Base-by-base conservation (phyloP, 37 sponge, comb jelly and placozoan species). In the Agelas oroides region DNA sequence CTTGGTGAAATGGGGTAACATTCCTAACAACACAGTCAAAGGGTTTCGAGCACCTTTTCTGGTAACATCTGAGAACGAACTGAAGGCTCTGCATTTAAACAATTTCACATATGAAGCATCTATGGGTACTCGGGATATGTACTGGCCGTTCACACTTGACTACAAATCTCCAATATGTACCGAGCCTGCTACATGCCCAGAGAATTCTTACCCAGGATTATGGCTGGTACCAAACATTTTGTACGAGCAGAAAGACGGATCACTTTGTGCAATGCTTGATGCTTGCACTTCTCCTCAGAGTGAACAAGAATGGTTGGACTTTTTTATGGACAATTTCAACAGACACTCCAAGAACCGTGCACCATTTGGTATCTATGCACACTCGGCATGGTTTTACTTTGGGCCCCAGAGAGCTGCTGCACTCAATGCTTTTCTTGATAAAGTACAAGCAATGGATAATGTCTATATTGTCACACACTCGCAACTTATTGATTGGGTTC, bases 131-230 rank as follows among this genome's bases (percentile, higher is more conserved):
- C 23, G 24, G 53, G n/a, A 34, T 8, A 67, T 28, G 27, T 88
- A 88, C 62, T 87, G 87, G 87, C 88, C 88, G 20, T 88, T 82
- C 82, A 88, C 88, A 6, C 73, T 89, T 24, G 89, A 89, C 37
- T 89, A 89, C 80, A 75, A 83, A 65, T 83, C 89, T 24, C 84
- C 84, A 5, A n/a, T 82, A 18, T 88, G 88, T 52, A 75, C 19
- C 35, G 24, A 25, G 18, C 88, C 88, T 25, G 73, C 79, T 13
- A 75, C 82, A 3, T 88, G 88, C 30, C 88, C 88, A 21, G 38
- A 65, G 25, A 33, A 81, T 28, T 81, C 88, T 2, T 81, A 81
- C 62, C 88, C 88, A 15, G 88, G 88, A 12, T 20, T 81, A 8
- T 82, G 78, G 89, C 5, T 83, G 31, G 79, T 89, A 6, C 89